Percentiles rank a stretch among this genome's conserved stretches.
Evolutionary conservation across 1,140 invertebrate species (phyloP).

Genomic region (Plectus sambesii): DNA sequence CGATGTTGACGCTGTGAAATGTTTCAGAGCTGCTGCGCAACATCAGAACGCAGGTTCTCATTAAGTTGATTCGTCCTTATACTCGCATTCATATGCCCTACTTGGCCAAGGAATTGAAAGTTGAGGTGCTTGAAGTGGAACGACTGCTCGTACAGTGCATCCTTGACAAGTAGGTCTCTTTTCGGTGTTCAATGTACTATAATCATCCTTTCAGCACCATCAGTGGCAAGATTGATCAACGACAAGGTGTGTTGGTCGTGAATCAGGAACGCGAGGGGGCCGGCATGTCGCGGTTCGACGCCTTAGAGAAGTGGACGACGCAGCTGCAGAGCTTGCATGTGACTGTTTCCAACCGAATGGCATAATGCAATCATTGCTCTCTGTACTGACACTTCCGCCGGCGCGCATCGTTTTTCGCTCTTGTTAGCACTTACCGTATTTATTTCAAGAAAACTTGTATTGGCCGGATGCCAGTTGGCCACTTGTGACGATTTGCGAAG

Average conservation of each 20-base stretch:
- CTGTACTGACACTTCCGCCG: too few species aligned
- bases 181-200: constrained; percentile 1
- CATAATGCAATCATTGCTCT: too few species aligned
- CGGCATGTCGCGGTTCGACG: constrained; percentile 72
- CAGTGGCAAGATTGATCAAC: constrained; percentile 83
- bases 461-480: too few species aligned
- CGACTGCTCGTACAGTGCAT: constrained; percentile 96
- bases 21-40: background rate
- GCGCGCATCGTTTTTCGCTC: too few species aligned
- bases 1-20: background rate
- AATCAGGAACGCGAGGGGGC: constrained; percentile 70
- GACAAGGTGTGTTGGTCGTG: constrained; percentile 52
- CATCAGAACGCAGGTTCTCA: constrained; percentile 58
- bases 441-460: too few species aligned
- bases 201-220: constrained; percentile 63
- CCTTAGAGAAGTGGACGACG: constrained; percentile 88
- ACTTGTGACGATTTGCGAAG: too few species aligned
- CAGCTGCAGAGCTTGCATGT: constrained; percentile 75
- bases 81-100: constrained; percentile 95
- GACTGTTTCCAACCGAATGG: constrained; percentile 62
- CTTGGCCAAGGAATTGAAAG: constrained; percentile 92
- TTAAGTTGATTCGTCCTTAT: constrained; percentile 94
- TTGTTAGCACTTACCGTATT: too few species aligned
- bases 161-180: constrained; percentile 75
- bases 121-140: constrained; percentile 88